Evolutionary conservation across 2,888 invertebrate genomes (phyloP), one percentile per base, ranked within the genome.

Genomic region (Agapetus fuscipes): DNA sequence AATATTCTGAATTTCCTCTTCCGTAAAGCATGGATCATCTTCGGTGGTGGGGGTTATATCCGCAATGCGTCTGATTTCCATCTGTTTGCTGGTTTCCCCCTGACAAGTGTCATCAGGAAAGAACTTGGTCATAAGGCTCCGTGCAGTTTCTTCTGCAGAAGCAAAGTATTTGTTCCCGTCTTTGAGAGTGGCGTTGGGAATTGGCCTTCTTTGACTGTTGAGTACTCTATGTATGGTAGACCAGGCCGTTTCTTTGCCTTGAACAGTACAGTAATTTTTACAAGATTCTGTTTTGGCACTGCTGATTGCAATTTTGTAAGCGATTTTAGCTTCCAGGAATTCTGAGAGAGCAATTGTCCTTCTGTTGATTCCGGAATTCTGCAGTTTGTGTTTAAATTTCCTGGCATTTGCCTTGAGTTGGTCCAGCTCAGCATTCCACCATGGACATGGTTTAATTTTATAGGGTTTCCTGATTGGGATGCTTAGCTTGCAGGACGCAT

Each of bases 61-160:
- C 30, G 30, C 30, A 7, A 5, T 7, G 6, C 12, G 30, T 7
- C 13, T 5, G 7, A 30, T 15, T 7, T 30, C 15, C n/a, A 7
- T 12, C 15, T 30, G 30, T 14, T 30, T 15, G 6, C 12, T 4
- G 15, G 13, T 30, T 14, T 30, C 30, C 15, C 6, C 6, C 7
- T 30, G 4, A n/a, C 7, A 30, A 14, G 6, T 7, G 15, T 30
- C 30, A 7, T 30, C 30, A 4, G 30, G 30, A 12, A 30, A 30
- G 12, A 30, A 30, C n/a, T 15, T 30, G 12, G 6, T 7, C 30
- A 30, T 14, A 4, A 30, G 15, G n/a, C 30, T 3, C 14, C 12
- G 14, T 7, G 30, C 30, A 15, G 14, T 30, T 15, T 30, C 30
- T n/a, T 30, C 30, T 4, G 30, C 30, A 4, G 28, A n/a, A 11